Base-by-base conservation (phyloP, 2,797 vertebrate species). In the Enteromius afrohamiltoni region DNA sequence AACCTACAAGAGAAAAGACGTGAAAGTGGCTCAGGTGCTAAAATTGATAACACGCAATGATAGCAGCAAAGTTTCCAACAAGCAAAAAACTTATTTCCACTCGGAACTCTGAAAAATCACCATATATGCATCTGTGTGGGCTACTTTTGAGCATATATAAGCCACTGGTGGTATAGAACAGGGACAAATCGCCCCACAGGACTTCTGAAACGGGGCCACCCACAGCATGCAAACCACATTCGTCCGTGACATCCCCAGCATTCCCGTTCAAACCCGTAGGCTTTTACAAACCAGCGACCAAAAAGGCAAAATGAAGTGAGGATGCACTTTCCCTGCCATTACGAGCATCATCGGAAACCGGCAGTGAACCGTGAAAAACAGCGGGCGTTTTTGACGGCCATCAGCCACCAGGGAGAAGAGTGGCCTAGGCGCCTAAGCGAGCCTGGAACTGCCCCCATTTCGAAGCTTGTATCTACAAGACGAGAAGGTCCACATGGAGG, bases 231-330 rank as follows among this genome's bases (percentile, higher is more conserved):
- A 31, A 74, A 21, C 34, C 67, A 79, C 65, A 73, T 80, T 77
- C 49, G 77, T 73, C 70, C 11, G 34, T 21, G 53, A 79, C 26
- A 37, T 55, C 76, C 73, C 49, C 45, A 47, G 26, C 82, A 17
- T 45, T 53, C 73, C 68, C 26, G 26, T 62, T 78, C 13, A 65
- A 64, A 42, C 47, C 70, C 83, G 80, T 91, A 89, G 88, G 87
- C 86, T 91, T 91, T 90, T 89, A 92, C 93, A 91, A 91, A 85
- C 89, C 92, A 93, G 92, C 92, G 92, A 94, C 87, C 92, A 93
- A 92, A 94, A 93, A 91, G 55, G 89, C 79, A 87, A 90, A 92
- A 78, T 87, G 85, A 87, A 92, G 90, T 91, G 92, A 89, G 90
- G 73, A 40, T 82, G 85, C 71, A 49, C 75, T 60, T 90, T 93